Evolutionary conservation across 2,113 vertebrate genomes (phyloP), one percentile per base, ranked within the genome.

Genomic region (Cettia cetti): DNA sequence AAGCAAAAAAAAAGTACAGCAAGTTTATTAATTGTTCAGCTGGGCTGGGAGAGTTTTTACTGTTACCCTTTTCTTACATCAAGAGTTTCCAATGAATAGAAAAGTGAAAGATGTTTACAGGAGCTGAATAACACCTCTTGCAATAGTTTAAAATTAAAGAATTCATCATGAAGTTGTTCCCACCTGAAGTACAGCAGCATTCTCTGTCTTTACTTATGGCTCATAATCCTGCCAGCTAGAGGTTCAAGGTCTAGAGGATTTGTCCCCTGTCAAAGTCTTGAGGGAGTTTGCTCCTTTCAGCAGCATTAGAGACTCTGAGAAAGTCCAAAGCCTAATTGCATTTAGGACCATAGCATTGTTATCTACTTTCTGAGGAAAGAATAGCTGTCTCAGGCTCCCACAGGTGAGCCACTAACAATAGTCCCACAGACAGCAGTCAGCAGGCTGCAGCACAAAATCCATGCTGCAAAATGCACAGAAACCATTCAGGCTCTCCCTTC

Each of bases 131-230:
- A 39, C 63, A 84, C 27, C 65, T 92, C 75, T 78, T 89, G 72
- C 47, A 87, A 69, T 56, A 96, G 74, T 93, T 95, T 93, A 78
- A 91, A 95, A 96, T 91, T 60, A 96, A 95, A 77, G 33, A 83
- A 96, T 96, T 89, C 12, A 60, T 94, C 91, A 93, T 47, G 19
- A 60, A 81, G 13, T 71, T 71, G 10, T 13, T 81, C 47, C 4
- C 11, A 31, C 49, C 53, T 70, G 15, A 89, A 79, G 57, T 17
- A 42, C 1, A 60, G 61, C 30, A 45, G 37, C 13, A 22, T 28
- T 30, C 10, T 59, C 39, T 10, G 45, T 56, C 35, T n/a, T 82
- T 66, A 28, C 27, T 44, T 28, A 28, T 7, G 56, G 56, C 9
- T 75, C 80, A 21, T 70, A 84, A 83, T 52, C 54, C 60, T 77